Percentiles rank a stretch among this genome's conserved stretches.
Conservation (phyloP, 2,797 vertebrate species). For the Phrynocephalus vlangalii region DNA sequence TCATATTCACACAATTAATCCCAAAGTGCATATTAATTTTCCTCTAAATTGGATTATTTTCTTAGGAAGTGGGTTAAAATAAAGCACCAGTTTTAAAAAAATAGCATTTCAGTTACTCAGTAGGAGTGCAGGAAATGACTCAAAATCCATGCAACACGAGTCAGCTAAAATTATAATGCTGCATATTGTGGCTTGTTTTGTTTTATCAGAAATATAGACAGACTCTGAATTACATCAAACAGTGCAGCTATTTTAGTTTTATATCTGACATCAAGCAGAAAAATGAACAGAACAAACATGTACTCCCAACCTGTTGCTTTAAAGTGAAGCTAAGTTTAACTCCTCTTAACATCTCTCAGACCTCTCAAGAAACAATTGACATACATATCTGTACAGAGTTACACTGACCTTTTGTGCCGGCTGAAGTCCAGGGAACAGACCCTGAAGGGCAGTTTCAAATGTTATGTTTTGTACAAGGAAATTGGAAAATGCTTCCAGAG, state of each 20-base stretch:
- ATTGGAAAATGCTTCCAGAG: constrained; percentile 27
- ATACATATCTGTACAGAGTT: constrained; percentile 19
- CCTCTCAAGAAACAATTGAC: constrained; percentile 5
- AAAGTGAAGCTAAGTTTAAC: constrained; percentile 38
- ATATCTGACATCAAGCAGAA: background rate
- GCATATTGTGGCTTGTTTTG: too few species aligned
- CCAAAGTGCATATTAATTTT: too few species aligned
- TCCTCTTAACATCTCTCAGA: constrained; percentile 27
- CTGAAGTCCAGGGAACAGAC: background rate
- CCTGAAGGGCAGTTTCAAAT: constrained; percentile 32
- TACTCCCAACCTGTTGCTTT: constrained; percentile 8
- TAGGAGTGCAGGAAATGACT: too few species aligned
- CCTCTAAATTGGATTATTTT: too few species aligned
- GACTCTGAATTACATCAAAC: constrained; percentile 7
- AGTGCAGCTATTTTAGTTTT: constrained; percentile 1
- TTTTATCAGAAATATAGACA: background rate
- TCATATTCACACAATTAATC: too few species aligned
- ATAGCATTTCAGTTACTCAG: too few species aligned
- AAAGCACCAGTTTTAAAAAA: too few species aligned
- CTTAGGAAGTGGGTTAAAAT: too few species aligned
- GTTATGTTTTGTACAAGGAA: constrained; percentile 36
- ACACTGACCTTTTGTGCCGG: constrained; percentile 30
- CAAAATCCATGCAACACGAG: too few species aligned
- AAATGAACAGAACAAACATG: background rate
- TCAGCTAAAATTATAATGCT: too few species aligned